Conservation (phyloP, 1,140 invertebrate species). For the Drosophila fuyamai region DNA sequence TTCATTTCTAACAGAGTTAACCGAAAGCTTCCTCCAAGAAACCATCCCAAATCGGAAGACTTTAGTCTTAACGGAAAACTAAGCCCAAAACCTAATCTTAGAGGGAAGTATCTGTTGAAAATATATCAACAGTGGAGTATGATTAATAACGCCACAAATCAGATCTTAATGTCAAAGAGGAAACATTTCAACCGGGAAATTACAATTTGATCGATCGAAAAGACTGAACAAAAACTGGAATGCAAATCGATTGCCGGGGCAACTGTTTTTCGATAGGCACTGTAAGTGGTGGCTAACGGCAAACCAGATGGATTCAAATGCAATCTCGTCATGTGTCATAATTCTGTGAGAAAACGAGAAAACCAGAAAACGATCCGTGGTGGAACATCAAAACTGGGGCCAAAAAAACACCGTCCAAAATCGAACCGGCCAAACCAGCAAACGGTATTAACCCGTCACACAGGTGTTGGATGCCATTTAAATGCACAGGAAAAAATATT, state of each 20-base stretch:
- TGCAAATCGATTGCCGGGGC: slow-evolving; percentile 18
- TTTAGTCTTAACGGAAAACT: not conserved
- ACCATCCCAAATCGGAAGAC: not conserved
- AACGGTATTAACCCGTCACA: slow-evolving; percentile 68
- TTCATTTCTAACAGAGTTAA: not conserved
- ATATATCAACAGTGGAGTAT: not conserved
- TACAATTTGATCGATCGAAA: slow-evolving; percentile 1
- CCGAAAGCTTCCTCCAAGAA: slow-evolving; percentile 2
- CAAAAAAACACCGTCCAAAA: slow-evolving; percentile 51
- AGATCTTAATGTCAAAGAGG: slow-evolving; percentile 31
- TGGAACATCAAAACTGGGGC: slow-evolving; percentile 40
- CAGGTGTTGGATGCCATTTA: slow-evolving; percentile 36
- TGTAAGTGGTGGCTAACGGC: slow-evolving; percentile 35
- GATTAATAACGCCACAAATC: slow-evolving; percentile 29
- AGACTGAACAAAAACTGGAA: slow-evolving; percentile 23
- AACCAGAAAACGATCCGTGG: slow-evolving; percentile 9
- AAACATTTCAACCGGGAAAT: slow-evolving; percentile 3
- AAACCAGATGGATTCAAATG: slow-evolving; percentile 45
- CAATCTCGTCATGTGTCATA: slow-evolving; percentile 62
- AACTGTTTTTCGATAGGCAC: slow-evolving; percentile 13
- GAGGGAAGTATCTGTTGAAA: not conserved
- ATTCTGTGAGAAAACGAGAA: slow-evolving; percentile 42
- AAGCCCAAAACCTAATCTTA: slow-evolving; percentile 12
- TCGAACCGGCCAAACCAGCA: slow-evolving; percentile 32
- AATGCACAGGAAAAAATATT: slow-evolving; percentile 9